phyloP scores from a whole-genome alignment of 1,140 invertebrate genomes.

The Micrasema longulum region DNA sequence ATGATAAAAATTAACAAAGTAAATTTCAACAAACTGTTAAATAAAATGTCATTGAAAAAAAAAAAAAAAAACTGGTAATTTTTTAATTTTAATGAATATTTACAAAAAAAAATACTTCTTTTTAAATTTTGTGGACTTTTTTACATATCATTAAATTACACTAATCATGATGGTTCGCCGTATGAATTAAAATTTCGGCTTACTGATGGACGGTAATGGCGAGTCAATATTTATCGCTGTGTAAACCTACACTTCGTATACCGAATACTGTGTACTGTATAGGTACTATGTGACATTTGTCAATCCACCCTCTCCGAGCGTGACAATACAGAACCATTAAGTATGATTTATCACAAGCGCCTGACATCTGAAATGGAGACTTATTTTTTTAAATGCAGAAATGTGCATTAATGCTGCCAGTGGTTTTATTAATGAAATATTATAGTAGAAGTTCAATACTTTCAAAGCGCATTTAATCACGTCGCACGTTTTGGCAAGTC shows the following conservation, averaged over 20 bases:
- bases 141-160: no score
- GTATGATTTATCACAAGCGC: slow-evolving; percentile 29
- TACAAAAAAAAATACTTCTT: no score
- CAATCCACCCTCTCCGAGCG: slow-evolving; percentile 34
- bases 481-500: no score
- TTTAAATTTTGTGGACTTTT: no score
- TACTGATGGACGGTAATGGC: slow-evolving; percentile 26
- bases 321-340: slow-evolving; percentile 39
- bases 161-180: slow-evolving; percentile 24
- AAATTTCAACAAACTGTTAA: no score
- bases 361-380: slow-evolving; percentile 31
- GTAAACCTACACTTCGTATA: not conserved
- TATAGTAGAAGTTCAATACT: not conserved
- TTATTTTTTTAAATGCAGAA: slow-evolving; percentile 37
- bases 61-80: no score
- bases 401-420: slow-evolving; percentile 25
- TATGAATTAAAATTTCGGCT: slow-evolving; percentile 37
- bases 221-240: not conserved
- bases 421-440: slow-evolving; percentile 15
- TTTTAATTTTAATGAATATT: no score
- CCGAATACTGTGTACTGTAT: no score
- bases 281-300: slow-evolving; percentile 29
- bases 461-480: no score
- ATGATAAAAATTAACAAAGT: no score
- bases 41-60: no score